phyloP scores from a whole-genome alignment of 2,888 invertebrate genomes.

The Erebia aethiops region DNA sequence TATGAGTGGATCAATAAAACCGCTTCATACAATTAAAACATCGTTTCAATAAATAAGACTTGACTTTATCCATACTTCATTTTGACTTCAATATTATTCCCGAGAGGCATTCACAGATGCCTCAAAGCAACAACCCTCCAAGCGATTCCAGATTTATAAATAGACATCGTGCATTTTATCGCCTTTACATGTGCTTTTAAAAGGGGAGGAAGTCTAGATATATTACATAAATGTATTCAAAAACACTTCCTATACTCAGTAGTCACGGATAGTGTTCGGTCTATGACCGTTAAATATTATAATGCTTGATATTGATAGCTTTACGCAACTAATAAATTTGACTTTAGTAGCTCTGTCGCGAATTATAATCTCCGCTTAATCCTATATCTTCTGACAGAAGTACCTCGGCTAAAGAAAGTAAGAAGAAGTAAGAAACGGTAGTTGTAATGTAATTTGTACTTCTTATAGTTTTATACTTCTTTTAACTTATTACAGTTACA shows the following conservation, averaged over 20 bases:
- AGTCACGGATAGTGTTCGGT: too few relatives aligned
- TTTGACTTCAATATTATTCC: conserved; percentile 8
- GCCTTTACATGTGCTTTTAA: conserved; percentile 18
- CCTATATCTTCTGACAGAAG: too few relatives aligned
- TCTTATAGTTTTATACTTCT: neutral
- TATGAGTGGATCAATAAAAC: too few relatives aligned
- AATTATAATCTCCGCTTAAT: too few relatives aligned
- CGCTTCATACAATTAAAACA: too few relatives aligned
- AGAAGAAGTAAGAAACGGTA: too few relatives aligned
- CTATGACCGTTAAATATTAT: too few relatives aligned
- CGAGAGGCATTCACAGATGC: conserved; percentile 13
- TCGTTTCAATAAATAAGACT: conserved; percentile 18
- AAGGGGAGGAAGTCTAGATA: neutral
- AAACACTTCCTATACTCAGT: neutral
- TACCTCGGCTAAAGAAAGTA: too few relatives aligned
- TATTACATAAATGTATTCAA: neutral
- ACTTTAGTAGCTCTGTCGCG: too few relatives aligned
- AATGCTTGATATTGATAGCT: too few relatives aligned
- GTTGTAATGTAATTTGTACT: too few relatives aligned
- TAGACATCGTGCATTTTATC: conserved; percentile 20
- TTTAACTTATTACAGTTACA: conserved; percentile 44
- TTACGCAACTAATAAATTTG: too few relatives aligned
- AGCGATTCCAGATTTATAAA: conserved; percentile 16
- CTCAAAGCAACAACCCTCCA: conserved; percentile 17
- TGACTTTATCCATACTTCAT: conserved; percentile 12